Evolutionary conservation across 2,888 invertebrate species (phyloP).

Genomic region (Ditula angustiorana): DNA sequence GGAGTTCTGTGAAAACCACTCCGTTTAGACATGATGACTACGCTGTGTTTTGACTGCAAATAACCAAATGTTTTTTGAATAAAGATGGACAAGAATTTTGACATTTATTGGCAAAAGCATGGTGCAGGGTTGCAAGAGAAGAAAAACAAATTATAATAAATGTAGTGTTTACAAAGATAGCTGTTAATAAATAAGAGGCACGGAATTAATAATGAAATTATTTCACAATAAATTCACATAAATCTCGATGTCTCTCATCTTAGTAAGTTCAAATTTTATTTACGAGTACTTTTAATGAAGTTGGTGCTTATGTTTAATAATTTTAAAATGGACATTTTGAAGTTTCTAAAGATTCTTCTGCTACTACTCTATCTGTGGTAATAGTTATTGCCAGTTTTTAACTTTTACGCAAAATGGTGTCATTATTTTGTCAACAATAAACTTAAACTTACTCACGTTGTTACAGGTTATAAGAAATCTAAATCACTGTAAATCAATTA

Average conservation of each 20-base stretch:
- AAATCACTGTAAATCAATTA: too few species aligned
- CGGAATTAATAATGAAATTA: too few species aligned
- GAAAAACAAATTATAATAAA: neutral
- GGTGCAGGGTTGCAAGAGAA: conserved; percentile 51
- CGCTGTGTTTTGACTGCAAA: conserved; percentile 57
- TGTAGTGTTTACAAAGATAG: neutral
- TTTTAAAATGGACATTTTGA: neutral
- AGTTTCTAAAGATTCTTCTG: neutral
- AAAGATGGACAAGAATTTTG: conserved; percentile 77
- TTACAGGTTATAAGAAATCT: too few species aligned
- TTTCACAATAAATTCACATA: too few species aligned
- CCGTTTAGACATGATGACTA: conserved; percentile 72
- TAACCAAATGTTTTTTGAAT: conserved; percentile 76
- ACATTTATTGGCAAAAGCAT: conserved; percentile 67
- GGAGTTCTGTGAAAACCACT: conserved; percentile 68
- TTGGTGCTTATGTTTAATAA: neutral
- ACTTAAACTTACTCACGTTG: too few species aligned
- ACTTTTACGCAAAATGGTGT: neutral
- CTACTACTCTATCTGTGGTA: neutral
- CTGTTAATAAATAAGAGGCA: too few species aligned
- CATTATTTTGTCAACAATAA: too few species aligned
- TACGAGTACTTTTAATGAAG: too few species aligned
- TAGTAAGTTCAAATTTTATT: too few species aligned
- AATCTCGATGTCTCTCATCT: too few species aligned
- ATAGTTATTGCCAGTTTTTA: neutral